These are phyloP conservation scores for Deilephila porcellus DNA, from an alignment of 2,888 invertebrate species.

Conservation along the genomic window DNA sequence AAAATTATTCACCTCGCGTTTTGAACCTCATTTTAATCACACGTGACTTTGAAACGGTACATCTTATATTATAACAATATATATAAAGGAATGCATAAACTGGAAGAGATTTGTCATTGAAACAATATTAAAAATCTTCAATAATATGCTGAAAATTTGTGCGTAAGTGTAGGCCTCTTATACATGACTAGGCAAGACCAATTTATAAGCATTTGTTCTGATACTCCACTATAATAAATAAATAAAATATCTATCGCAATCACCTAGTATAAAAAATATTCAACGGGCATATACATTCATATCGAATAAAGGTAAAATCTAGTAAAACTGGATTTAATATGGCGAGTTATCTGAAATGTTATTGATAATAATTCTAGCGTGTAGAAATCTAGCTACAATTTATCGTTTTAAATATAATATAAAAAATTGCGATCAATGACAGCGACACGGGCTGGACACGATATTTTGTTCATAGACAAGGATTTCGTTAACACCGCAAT, in stretches of 20 bases:
- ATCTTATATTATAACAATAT: conserved; percentile 55
- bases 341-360: background rate
- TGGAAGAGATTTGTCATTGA: conserved; percentile 66
- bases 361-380: background rate
- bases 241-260: conserved; percentile 29
- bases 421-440: background rate
- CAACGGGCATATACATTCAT: conserved; percentile 7
- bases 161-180: conserved; percentile 77
- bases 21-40: conserved; percentile 80
- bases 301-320: conserved; percentile 1
- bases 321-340: background rate
- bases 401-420: background rate
- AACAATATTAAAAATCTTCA: conserved; percentile 17
- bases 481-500: background rate
- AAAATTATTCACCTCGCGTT: conserved; percentile 64
- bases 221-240: conserved; percentile 19
- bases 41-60: conserved; percentile 58
- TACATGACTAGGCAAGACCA: conserved; percentile 80
- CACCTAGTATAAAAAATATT: conserved; percentile 29
- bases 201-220: conserved; percentile 36
- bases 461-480: background rate
- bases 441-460: background rate
- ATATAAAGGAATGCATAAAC: conserved; percentile 75
- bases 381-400: background rate
- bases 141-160: conserved; percentile 59